Evolutionary conservation across 2,888 invertebrate genomes (phyloP).

Genomic region (Cerceris rybyensis): DNA sequence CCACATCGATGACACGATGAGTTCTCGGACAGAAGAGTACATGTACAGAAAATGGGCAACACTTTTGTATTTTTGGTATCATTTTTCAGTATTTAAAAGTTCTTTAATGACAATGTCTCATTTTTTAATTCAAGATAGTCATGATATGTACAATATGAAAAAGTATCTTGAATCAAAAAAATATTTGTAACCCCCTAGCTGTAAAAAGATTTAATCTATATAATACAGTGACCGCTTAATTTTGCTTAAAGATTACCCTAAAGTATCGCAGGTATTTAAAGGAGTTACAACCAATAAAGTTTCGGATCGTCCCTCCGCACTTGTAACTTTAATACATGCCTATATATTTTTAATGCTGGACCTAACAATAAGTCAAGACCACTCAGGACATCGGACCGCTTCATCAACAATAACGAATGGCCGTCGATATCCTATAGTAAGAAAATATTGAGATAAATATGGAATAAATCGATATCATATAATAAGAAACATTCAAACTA

Average conservation of each 20-base stretch:
- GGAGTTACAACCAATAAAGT: slow-evolving; percentile 87
- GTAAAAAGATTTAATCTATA: slow-evolving; percentile 42
- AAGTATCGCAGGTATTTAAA: slow-evolving; percentile 25
- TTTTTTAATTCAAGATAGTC: slow-evolving; percentile 50
- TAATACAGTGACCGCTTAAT: slow-evolving; percentile 29
- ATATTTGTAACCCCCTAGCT: slow-evolving; percentile 32
- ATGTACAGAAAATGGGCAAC: slow-evolving; percentile 36
- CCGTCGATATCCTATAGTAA: slow-evolving; percentile 93
- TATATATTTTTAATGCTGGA: slow-evolving; percentile 93
- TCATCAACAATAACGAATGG: slow-evolving; percentile 91
- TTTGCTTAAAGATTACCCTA: slow-evolving; percentile 33
- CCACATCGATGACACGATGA: slow-evolving; percentile 22
- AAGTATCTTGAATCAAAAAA: slow-evolving; percentile 66
- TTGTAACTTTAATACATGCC: slow-evolving; percentile 92
- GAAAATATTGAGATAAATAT: slow-evolving; percentile 28
- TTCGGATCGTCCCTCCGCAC: slow-evolving; percentile 88
- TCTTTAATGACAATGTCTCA: slow-evolving; percentile 24
- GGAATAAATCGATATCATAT: slow-evolving; percentile 7
- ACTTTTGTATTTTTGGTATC: slow-evolving; percentile 20
- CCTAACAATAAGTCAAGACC: slow-evolving; percentile 93
- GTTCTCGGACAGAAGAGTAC: slow-evolving; percentile 18
- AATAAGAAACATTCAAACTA: slow-evolving; percentile 11
- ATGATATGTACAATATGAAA: slow-evolving; percentile 53
- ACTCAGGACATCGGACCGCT: slow-evolving; percentile 91
- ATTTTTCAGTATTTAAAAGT: slow-evolving; percentile 23